Percentiles rank a stretch among this genome's conserved stretches.
These are phyloP conservation scores for Sebastes aleutianus DNA, from an alignment of 2,797 vertebrate species.

Conservation along the genomic window DNA sequence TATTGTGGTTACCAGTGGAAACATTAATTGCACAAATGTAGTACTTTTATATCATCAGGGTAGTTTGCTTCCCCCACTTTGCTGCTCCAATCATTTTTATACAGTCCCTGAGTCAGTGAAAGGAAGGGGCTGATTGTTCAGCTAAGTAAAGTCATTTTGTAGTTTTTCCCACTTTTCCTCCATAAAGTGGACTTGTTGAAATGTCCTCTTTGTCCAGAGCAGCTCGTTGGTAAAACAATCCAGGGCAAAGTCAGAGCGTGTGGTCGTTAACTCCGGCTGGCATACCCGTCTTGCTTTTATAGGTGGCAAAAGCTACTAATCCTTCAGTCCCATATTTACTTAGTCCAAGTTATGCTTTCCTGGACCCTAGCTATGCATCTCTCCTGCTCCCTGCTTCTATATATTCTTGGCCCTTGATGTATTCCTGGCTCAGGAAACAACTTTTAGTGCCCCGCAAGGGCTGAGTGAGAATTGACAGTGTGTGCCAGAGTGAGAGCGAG, in stretches of 20 bases:
- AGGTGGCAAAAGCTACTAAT: constrained; percentile 81
- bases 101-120: constrained; percentile 24
- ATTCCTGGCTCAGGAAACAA: constrained; percentile 80
- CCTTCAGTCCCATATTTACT: constrained; percentile 78
- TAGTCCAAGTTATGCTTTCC: constrained; percentile 79
- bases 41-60: not conserved
- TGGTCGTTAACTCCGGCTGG: constrained; percentile 67
- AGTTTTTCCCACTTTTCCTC: constrained; percentile 51
- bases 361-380: constrained; percentile 75
- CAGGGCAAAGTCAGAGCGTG: constrained; percentile 61
- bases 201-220: constrained; percentile 70
- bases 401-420: constrained; percentile 81
- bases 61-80: not conserved
- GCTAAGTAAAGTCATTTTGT: constrained; percentile 46
- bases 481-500: constrained; percentile 76
- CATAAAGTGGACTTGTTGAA: constrained; percentile 73
- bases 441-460: constrained; percentile 80
- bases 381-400: constrained; percentile 68
- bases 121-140: constrained; percentile 58
- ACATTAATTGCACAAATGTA: not conserved
- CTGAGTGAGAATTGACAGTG: constrained; percentile 81
- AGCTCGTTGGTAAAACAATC: constrained; percentile 71
- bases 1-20: not conserved
- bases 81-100: constrained; percentile 9
- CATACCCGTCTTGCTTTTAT: constrained; percentile 76